phyloP scores from a whole-genome alignment of 2,888 invertebrate genomes.

The Tenthredo distinguenda region DNA sequence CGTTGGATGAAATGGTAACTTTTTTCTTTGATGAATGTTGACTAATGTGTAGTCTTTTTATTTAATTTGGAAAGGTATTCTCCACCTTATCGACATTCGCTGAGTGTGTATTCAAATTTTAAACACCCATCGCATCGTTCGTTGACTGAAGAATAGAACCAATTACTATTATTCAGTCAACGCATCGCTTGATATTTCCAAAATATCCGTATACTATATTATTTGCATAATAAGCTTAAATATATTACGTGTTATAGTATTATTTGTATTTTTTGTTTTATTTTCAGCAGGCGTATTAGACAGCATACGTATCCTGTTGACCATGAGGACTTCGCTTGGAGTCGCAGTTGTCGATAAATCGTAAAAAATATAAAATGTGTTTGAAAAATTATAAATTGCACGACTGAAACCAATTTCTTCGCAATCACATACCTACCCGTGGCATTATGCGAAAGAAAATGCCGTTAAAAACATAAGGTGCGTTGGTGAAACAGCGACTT shows the following conservation, averaged over 20 bases:
- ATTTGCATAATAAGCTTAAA: background rate
- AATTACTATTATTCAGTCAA: background rate
- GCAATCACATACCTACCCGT: background rate
- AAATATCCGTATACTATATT: background rate
- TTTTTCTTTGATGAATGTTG: background rate
- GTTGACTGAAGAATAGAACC: background rate
- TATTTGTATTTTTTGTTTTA: background rate
- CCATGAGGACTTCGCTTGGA: background rate
- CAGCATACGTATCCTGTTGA: background rate
- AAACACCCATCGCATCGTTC: background rate
- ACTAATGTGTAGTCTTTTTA: background rate
- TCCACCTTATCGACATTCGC: background rate
- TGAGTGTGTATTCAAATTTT: slow-evolving; percentile 6
- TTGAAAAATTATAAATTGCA: background rate
- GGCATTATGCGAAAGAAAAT: background rate
- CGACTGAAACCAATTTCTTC: background rate
- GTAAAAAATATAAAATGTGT: background rate
- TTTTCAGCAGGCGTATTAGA: background rate
- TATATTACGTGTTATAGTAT: background rate
- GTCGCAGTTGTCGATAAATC: background rate
- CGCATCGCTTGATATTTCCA: background rate
- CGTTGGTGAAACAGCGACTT: background rate
- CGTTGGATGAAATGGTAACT: background rate
- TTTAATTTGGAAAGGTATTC: background rate
- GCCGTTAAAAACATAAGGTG: background rate